These are phyloP conservation scores for Trichopoda pennipes DNA, from an alignment of 2,888 invertebrate species.

Conservation along the genomic window DNA sequence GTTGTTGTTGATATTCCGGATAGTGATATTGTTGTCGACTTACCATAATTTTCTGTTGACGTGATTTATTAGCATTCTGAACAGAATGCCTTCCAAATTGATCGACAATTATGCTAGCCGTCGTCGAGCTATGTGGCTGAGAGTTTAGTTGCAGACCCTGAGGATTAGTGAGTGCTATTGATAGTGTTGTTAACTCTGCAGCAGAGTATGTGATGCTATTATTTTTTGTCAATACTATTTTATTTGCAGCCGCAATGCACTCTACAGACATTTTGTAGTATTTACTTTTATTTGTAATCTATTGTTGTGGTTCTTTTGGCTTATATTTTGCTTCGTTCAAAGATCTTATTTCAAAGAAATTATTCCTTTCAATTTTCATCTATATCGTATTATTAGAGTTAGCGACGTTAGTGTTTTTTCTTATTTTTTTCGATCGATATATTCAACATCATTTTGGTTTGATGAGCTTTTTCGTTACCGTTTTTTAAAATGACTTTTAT, in stretches of 20 bases:
- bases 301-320: neutral
- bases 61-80: conserved; percentile 58
- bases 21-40: conserved; percentile 55
- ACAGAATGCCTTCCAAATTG: conserved; percentile 30
- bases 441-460: conserved; percentile 16
- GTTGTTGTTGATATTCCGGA: conserved; percentile 46
- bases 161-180: conserved; percentile 49
- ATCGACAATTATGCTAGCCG: conserved; percentile 43
- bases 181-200: conserved; percentile 25
- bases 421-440: conserved; percentile 2
- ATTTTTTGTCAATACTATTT: conserved; percentile 64
- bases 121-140: conserved; percentile 52
- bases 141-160: conserved; percentile 36
- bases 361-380: neutral
- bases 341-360: neutral
- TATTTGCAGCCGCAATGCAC: conserved; percentile 73
- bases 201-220: conserved; percentile 40
- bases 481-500: conserved; percentile 10
- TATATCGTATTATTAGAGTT: neutral
- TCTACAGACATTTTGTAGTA: conserved; percentile 76
- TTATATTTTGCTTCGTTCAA: neutral
- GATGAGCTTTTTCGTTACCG: neutral
- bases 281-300: conserved; percentile 2
- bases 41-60: conserved; percentile 62
- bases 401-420: neutral